Conservation (phyloP, 2,888 invertebrate species). For the Imbricaverruca yamaguchii region DNA sequence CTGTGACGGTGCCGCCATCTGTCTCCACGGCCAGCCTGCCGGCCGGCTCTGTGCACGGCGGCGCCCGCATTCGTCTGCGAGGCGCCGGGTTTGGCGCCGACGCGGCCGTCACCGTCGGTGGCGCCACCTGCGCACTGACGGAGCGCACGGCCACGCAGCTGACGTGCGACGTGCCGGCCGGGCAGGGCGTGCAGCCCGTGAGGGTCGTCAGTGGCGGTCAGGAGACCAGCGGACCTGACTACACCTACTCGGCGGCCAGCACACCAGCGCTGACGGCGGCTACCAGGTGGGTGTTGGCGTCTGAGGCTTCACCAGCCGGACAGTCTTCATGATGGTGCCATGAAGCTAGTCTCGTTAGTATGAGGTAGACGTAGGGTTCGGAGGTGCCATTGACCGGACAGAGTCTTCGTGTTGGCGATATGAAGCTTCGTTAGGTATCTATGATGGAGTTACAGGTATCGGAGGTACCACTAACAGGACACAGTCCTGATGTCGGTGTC, state of each 20-base stretch:
- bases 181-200: background rate
- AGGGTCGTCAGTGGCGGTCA: constrained; percentile 9
- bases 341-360: too few species aligned
- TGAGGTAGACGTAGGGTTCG: too few species aligned
- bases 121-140: constrained; percentile 13
- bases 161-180: constrained; percentile 22
- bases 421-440: too few species aligned
- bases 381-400: too few species aligned
- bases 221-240: background rate
- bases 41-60: constrained; percentile 27
- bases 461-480: too few species aligned
- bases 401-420: too few species aligned
- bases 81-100: constrained; percentile 27
- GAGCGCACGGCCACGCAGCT: background rate
- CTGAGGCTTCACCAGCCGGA: too few species aligned
- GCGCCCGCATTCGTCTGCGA: constrained; percentile 22
- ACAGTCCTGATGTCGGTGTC: too few species aligned
- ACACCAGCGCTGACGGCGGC: constrained; percentile 24
- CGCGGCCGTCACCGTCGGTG: constrained; percentile 23
- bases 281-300: background rate
- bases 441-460: too few species aligned
- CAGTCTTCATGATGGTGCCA: too few species aligned
- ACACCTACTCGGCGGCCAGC: constrained; percentile 23
- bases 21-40: constrained; percentile 19
- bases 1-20: background rate